Base-by-base conservation (phyloP, 35 echinoderm and acorn worm species). In the Apostichopus japonicus region DNA sequence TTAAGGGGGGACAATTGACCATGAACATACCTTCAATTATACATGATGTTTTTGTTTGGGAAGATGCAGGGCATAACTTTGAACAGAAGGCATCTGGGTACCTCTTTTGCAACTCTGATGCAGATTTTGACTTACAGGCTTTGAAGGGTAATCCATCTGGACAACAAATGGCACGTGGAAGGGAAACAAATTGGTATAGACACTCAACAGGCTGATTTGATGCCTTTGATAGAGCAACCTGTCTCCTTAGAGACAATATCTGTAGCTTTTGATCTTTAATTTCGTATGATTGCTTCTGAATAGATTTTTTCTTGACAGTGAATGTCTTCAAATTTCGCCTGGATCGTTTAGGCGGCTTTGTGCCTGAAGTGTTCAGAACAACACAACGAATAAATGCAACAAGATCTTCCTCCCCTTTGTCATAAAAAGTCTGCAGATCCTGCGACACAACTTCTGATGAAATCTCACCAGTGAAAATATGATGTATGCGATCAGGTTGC, bases 11-110 rank as follows among this genome's bases (percentile, higher is more conserved):
- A 53, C 65, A 77, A 77, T 91, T 72, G 2, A 91, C 16, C 73
- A 91, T 53, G 72, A 78, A 91, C 90, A 91, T 91, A 78, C 90
- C 72, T 77, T 91, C 90, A 91, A 91, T 54, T 10, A 91, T n/a
- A 58, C 83, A 86, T 59, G 21, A 86, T 19, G 83, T 86, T 86
- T n/a, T 59, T n/a, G 6, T 16, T 15, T 22, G 14, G n/a, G 2
- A 6, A 80, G 19, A 73, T 81, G 79, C 5, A 10, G 5, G 16
- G 14, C 5, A 21, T 21, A 92, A 0, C 67, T 55, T 58, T 17
- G 79, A 92, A 65, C 61, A 79, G 54, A 93, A 93, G 17, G 92
- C 92, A 72, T 65, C 22, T 10, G 81, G 92, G 55, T 93, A 88
- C 27, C 77, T 79, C 23, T 79, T 72, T 58, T 80, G 44, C 10